phyloP scores from a whole-genome alignment of 2,113 vertebrate species.

The Lipophrys pholis region DNA sequence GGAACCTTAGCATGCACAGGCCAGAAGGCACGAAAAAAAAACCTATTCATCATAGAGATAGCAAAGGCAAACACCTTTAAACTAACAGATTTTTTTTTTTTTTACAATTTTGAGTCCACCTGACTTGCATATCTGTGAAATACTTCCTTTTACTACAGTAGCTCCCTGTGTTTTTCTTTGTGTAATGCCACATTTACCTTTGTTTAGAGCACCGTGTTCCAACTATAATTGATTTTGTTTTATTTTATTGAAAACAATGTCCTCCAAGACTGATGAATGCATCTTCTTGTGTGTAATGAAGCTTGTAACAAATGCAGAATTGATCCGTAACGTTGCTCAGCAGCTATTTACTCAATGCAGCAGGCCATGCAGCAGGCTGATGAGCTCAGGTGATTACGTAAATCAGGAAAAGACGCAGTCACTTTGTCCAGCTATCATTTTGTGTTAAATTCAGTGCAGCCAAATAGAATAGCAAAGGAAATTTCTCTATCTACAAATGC shows the following conservation, averaged over 20 bases:
- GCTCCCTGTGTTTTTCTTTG: not conserved
- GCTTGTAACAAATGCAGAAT: conserved; percentile 58
- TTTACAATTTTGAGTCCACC: conserved; percentile 16
- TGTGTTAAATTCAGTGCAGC: not conserved
- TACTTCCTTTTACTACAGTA: conserved; percentile 4
- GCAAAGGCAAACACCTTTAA: conserved; percentile 35
- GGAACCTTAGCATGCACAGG: conserved; percentile 24
- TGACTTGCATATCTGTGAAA: conserved; percentile 28
- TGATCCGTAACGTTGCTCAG: conserved; percentile 50
- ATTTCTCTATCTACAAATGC: not conserved
- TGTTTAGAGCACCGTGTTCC: not conserved
- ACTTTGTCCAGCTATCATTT: not conserved
- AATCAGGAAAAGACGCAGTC: not conserved
- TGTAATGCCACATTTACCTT: not conserved
- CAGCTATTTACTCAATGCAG: conserved; percentile 38
- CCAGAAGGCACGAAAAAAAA: conserved; percentile 32
- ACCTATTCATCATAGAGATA: conserved; percentile 55
- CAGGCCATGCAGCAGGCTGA: not conserved
- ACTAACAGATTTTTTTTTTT: not conserved
- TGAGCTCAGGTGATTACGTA: conserved; percentile 16
- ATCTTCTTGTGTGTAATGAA: conserved; percentile 59
- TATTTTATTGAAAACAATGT: conserved; percentile 47
- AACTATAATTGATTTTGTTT: conserved; percentile 41
- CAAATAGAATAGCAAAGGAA: not conserved
- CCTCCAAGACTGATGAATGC: conserved; percentile 46